phyloP scores from a whole-genome alignment of 2,797 vertebrate genomes.

The Microhierax caerulescens region DNA sequence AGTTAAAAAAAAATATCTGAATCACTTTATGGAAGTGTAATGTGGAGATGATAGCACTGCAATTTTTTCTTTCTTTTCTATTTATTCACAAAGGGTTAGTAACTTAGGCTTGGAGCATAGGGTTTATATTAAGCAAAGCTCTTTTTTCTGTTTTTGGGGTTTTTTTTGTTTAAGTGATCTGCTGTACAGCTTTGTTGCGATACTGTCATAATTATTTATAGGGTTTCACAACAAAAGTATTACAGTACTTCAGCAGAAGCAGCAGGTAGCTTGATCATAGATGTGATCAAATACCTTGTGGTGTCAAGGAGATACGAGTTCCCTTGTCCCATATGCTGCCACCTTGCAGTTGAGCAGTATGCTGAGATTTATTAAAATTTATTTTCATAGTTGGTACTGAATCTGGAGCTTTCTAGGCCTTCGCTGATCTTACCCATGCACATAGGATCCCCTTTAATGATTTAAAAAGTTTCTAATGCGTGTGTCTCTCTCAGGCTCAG shows the following conservation, averaged over 20 bases:
- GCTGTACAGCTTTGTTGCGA: not conserved
- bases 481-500: slow-evolving; percentile 75
- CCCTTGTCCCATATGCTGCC: not conserved
- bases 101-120: not conserved
- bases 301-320: not conserved
- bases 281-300: not conserved
- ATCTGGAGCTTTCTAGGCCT: not conserved
- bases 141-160: not conserved
- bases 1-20: slow-evolving; percentile 13
- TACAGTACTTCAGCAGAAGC: not conserved
- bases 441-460: not conserved
- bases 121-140: slow-evolving; percentile 46
- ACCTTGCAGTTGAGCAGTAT: not conserved
- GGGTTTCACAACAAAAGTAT: not conserved
- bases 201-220: not conserved
- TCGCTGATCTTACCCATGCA: not conserved
- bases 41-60: not conserved
- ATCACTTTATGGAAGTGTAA: slow-evolving; percentile 23
- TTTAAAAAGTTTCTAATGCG: not conserved
- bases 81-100: slow-evolving; percentile 45
- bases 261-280: not conserved
- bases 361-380: not conserved
- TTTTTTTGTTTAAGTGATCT: slow-evolving; percentile 30
- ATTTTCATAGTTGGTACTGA: not conserved
- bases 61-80: slow-evolving; percentile 30